Percentiles rank a stretch among this genome's conserved stretches.
These are phyloP conservation scores for Tromatobia lineatoria DNA, from an alignment of 2,888 invertebrate species.

Conservation along the genomic window DNA sequence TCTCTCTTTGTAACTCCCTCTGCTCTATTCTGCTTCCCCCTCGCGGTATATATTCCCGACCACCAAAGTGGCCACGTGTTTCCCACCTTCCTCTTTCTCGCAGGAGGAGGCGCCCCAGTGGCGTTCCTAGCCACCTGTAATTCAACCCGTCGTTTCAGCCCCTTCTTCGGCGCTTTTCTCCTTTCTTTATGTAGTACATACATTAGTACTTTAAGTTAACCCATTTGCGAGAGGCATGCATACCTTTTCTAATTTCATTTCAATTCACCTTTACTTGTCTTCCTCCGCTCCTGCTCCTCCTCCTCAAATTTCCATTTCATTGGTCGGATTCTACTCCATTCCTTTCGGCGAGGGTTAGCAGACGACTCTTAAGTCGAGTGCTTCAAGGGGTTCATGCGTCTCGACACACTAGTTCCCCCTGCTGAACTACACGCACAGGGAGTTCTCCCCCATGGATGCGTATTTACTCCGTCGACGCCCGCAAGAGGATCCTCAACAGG, in stretches of 20 bases:
- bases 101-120: slow-evolving; percentile 18
- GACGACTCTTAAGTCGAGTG: slow-evolving; percentile 73
- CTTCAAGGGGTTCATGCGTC: slow-evolving; percentile 25
- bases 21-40: neutral
- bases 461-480: slow-evolving; percentile 63
- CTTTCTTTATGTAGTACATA: neutral
- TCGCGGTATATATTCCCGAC: slow-evolving; percentile 37
- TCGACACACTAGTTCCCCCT: slow-evolving; percentile 19
- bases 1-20: slow-evolving; percentile 5
- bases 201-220: neutral
- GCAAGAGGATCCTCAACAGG: slow-evolving; percentile 64
- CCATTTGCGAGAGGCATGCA: neutral
- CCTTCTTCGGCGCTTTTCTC: neutral
- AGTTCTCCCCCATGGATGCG: slow-evolving; percentile 44
- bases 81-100: slow-evolving; percentile 31
- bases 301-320: slow-evolving; percentile 38
- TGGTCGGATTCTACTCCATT: slow-evolving; percentile 67
- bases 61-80: slow-evolving; percentile 46
- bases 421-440: slow-evolving; percentile 34
- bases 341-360: slow-evolving; percentile 61
- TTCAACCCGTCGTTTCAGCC: slow-evolving; percentile 19
- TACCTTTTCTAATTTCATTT: neutral
- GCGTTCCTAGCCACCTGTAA: slow-evolving; percentile 64
- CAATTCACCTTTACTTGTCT: neutral
- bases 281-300: neutral